Evolutionary conservation across 2,888 invertebrate species (phyloP).

Genomic region (Diarsia dahlii): DNA sequence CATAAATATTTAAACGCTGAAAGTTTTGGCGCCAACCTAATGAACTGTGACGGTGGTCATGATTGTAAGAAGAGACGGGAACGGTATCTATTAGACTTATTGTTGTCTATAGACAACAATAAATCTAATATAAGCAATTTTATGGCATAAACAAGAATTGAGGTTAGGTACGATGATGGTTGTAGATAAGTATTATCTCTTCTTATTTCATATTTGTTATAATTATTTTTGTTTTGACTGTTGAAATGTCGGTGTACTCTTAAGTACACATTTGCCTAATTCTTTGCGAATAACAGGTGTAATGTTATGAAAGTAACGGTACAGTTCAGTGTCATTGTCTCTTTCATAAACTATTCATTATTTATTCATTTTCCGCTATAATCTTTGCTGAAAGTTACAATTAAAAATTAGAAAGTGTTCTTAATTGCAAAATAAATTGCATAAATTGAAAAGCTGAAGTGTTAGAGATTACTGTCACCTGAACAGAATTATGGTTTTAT

Average conservation of each 20-base stretch:
- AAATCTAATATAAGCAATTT: too few species aligned
- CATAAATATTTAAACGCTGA: constrained; percentile 45
- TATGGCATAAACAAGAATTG: too few species aligned
- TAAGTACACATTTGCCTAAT: too few species aligned
- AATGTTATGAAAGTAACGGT: constrained; percentile 19
- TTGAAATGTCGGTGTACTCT: too few species aligned
- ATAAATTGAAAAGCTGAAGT: constrained; percentile 22
- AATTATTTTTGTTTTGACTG: too few species aligned
- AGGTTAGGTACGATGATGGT: too few species aligned
- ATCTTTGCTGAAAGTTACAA: constrained; percentile 22
- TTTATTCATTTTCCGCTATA: constrained; percentile 39
- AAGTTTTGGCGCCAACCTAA: constrained; percentile 38
- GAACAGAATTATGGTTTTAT: constrained; percentile 15
- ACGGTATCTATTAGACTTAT: background rate
- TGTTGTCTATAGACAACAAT: too few species aligned
- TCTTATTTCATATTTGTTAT: too few species aligned
- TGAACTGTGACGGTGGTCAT: constrained; percentile 15
- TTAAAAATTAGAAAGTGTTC: constrained; percentile 36
- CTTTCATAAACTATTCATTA: constrained; percentile 4
- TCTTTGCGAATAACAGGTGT: too few species aligned
- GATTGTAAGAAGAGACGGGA: background rate
- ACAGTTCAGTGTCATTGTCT: constrained; percentile 19
- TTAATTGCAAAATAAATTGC: background rate
- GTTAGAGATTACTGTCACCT: constrained; percentile 1
- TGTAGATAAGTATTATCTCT: too few species aligned